Evolutionary conservation across 2,113 vertebrate genomes (phyloP), one percentile per base, ranked within the genome.

Genomic region (Macroglossus sobrinus): DNA sequence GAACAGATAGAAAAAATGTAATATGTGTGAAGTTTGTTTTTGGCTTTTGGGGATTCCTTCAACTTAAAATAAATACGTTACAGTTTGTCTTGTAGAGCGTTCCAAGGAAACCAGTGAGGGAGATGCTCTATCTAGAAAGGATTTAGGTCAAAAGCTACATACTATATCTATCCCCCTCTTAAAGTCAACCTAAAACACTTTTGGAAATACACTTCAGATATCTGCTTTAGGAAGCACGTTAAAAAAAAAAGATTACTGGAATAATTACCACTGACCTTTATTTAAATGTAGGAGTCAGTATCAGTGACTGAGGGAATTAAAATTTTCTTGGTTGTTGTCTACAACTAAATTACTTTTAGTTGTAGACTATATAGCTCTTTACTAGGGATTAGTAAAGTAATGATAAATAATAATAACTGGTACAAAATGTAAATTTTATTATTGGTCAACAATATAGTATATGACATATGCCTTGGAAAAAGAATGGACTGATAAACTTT

Each of bases 261-360:
- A 68, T 47, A 95, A 93, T 92, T 68, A 53, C 35, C 30, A 95
- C 19, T 82, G 80, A 93, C 59, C 66, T 91, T 95, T 85, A 84
- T 91, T 96, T 89, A 94, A 55, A 69, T 87, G 35, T 92, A 38
- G 26, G 50, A 94, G 68, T 94, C 82, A 91, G 55, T 26, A 47
- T 93, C 18, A 72, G 50, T 57, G 43, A 89, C 94, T 81, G 86
- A 91, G 66, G 82, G 89, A 96, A 80, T 75, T 63, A 94, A 93
- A 69, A 4, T 13, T 82, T 93, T 74, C 69, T 95, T 69, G 35
- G 47, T 87, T 92, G 38, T 38, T 87, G 47, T 76, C 35, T n/a
- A n/a, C n/a, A n/a, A n/a, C n/a, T n/a, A 74, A 72, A 66, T 53
- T 89, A 21, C 55, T 30, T 68, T 78, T 75, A 68, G 55, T 66